These are phyloP conservation scores for Parazoanthus atlanticus DNA, from an alignment of 92 coral and sea anemone species.

Conservation along the genomic window DNA sequence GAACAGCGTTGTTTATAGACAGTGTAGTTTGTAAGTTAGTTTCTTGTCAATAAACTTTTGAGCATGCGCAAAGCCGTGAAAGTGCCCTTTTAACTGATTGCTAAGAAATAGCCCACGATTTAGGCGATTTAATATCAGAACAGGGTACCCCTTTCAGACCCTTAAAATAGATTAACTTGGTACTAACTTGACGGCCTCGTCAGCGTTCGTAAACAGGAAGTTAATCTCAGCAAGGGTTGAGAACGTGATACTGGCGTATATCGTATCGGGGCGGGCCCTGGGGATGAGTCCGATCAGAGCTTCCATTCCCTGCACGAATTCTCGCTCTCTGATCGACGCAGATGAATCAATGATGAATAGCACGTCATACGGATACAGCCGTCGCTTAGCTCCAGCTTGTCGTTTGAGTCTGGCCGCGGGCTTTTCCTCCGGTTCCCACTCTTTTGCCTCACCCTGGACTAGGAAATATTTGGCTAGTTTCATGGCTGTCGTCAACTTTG, in stretches of 20 bases:
- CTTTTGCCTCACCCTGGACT: constrained; percentile 46
- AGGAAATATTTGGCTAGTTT: constrained; percentile 63
- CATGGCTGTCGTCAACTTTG: constrained; percentile 49
- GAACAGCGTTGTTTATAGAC: no score
- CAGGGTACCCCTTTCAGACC: no score
- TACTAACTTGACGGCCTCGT: constrained; percentile 7
- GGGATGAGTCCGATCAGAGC: constrained; percentile 71
- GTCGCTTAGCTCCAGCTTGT: constrained; percentile 47
- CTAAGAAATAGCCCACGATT: no score
- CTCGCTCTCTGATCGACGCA: constrained; percentile 61
- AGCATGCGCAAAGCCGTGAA: no score
- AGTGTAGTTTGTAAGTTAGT: no score
- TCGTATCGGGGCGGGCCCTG: constrained; percentile 62
- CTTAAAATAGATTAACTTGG: no score
- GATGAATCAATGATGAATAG: constrained; percentile 82
- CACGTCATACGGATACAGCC: constrained; percentile 63
- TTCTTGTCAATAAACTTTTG: no score
- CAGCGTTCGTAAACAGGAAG: constrained; percentile 57
- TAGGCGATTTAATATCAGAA: no score
- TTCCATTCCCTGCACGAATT: constrained; percentile 59
- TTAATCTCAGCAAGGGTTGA: constrained; percentile 65
- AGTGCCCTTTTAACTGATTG: no score
- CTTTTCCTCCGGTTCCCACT: not conserved
- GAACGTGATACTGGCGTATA: constrained; percentile 76
- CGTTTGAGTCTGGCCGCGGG: constrained; percentile 12